phyloP scores from a whole-genome alignment of 2,797 vertebrate genomes.

The Neopelma chrysocephalum region DNA sequence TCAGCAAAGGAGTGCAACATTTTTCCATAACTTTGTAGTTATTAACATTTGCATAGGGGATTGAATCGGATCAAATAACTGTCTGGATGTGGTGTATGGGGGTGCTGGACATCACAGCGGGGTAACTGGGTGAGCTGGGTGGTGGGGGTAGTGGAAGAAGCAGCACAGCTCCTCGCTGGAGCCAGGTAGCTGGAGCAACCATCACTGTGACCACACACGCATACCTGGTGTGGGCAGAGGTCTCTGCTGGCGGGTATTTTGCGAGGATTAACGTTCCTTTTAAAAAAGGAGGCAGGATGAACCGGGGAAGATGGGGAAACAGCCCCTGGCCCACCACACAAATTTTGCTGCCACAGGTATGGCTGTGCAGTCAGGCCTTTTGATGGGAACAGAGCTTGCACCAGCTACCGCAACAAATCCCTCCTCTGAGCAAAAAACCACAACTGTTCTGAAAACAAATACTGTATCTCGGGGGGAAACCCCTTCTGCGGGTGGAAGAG shows the following conservation, averaged over 20 bases:
- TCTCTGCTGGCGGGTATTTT: not conserved
- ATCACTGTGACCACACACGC: not conserved
- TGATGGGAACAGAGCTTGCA: too few species aligned
- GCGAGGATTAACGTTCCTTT: not conserved
- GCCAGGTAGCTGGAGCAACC: not conserved
- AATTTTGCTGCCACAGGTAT: not conserved
- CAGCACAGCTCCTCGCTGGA: not conserved
- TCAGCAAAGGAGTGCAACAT: not conserved
- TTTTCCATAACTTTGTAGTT: not conserved
- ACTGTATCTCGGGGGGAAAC: not conserved
- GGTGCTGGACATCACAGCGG: accelerated
- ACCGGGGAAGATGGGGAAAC: not conserved
- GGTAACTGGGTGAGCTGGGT: not conserved
- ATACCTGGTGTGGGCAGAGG: not conserved
- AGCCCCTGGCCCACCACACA: not conserved
- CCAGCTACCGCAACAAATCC: not conserved
- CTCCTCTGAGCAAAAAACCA: not conserved
- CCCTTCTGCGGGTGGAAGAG: not conserved
- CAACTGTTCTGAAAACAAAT: not conserved
- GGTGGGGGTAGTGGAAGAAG: not conserved
- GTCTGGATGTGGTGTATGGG: not conserved
- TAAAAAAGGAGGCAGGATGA: not conserved
- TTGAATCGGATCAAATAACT: not conserved
- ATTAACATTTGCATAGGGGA: not conserved
- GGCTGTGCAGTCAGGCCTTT: not conserved